Conservation (phyloP, 2,113 vertebrate genomes). For the Ailuropoda melanoleuca region DNA sequence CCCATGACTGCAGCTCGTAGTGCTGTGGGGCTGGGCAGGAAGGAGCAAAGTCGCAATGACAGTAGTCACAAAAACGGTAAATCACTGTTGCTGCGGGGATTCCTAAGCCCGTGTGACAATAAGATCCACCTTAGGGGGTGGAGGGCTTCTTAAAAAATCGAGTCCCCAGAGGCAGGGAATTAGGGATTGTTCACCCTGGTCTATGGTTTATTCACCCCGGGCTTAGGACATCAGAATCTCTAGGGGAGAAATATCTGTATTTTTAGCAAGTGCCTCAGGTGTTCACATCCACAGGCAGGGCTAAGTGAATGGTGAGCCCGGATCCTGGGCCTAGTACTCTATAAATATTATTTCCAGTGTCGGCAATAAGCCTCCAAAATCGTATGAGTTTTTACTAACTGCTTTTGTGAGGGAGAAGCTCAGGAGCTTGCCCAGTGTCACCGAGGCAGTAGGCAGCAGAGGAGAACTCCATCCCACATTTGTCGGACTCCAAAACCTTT, state of each 20-base stretch:
- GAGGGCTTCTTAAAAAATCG: not conserved
- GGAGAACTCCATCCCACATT: not conserved
- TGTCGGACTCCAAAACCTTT: not conserved
- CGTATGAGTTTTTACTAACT: not conserved
- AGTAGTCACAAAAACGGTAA: not conserved
- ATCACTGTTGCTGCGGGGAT: not conserved
- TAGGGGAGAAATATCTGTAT: not conserved
- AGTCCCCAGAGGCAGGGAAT: not conserved
- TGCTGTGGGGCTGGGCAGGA: not conserved
- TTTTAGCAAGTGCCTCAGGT: not conserved
- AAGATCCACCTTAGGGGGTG: not conserved
- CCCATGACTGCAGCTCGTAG: not conserved
- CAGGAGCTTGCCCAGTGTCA: not conserved
- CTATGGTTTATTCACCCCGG: not conserved
- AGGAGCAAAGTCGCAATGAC: not conserved
- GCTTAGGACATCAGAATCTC: not conserved
- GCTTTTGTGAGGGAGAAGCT: not conserved
- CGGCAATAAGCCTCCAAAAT: not conserved
- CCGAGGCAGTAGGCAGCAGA: not conserved
- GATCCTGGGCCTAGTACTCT: not conserved
- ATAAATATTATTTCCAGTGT: not conserved
- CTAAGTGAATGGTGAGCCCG: not conserved
- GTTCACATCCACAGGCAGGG: not conserved
- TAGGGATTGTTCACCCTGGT: not conserved
- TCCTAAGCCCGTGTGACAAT: not conserved